Evolutionary conservation across 2,888 invertebrate species (phyloP), one percentile per base, ranked within the genome.

Genomic region (Hypolimnas misippus): DNA sequence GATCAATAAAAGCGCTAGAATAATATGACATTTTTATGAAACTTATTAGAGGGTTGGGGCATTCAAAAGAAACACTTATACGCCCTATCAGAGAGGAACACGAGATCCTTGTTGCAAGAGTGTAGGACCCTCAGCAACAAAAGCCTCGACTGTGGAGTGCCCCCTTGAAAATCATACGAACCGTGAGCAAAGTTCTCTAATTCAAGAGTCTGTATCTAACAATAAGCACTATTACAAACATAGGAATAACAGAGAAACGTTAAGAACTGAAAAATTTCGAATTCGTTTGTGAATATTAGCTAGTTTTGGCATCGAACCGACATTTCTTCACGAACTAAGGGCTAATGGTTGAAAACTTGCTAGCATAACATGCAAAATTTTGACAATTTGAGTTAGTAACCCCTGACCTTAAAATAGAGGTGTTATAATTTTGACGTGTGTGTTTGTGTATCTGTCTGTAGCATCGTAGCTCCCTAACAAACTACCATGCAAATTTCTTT

Each of bases 71-170:
- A 57, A 70, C 72, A 72, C 75, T 72, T 72, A 73, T 65, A 60
- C 65, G 57, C 70, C 70, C 70, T 68, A 69, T 66, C 73, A 73
- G 75, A 70, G 74, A 76, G 81, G 72, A 72, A 74, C 63, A 56
- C 66, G 70, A 69, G 66, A 67, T 70, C 76, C 74, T 83, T 84
- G 83, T 83, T 75, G 73, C 75, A 71, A 74, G 70, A 76, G 74
- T 58, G 2, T 25, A 68, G 77, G 72, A 75, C 57, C 71, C 69
- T 75, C 68, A 55, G 64, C 68, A 70, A 81, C 77, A 79, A 82
- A 75, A 74, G 63, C 53, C 64, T 68, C 54, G 62, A 35, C 17
- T 58, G 62, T 65, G 56, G 65, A 65, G 52, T 66, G 55, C 49
- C 64, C 70, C 69, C 74, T 75, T 71, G 68, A 70, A 71, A 69